A percentile compares a stretch with the other conserved stretches of the same genome.
phyloP scores from a whole-genome alignment of 2,888 invertebrate genomes.

The Neria commutata region DNA sequence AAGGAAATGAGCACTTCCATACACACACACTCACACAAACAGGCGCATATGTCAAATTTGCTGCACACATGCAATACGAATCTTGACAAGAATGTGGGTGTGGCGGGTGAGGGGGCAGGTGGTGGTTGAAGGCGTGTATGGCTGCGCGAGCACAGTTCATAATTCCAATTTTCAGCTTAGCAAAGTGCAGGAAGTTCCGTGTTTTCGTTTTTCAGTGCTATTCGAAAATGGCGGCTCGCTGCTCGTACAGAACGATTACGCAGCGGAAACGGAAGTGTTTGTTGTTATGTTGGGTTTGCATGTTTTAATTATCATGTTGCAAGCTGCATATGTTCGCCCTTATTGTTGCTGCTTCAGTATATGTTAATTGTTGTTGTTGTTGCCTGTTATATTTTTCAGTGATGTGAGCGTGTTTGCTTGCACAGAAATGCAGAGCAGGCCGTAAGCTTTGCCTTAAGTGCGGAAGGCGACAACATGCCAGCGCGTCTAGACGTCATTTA shows the following conservation, averaged over 20 bases:
- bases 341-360: no score
- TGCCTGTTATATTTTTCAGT: background rate
- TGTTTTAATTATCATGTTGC: slow-evolving; percentile 28
- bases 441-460: slow-evolving; percentile 7
- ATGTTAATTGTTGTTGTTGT: slow-evolving; percentile 11
- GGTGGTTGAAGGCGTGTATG: background rate
- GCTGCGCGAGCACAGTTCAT: slow-evolving; percentile 17
- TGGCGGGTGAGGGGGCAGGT: no score
- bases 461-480: slow-evolving; percentile 22
- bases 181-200: slow-evolving; percentile 7
- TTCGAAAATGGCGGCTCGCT: no score
- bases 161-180: slow-evolving; percentile 15
- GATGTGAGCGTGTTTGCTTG: background rate
- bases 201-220: background rate
- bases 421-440: background rate
- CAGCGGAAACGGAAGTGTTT: slow-evolving; percentile 27
- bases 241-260: no score
- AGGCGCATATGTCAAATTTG: background rate
- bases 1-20: background rate
- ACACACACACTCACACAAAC: background rate
- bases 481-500: slow-evolving; percentile 2
- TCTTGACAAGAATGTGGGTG: background rate
- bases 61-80: background rate
- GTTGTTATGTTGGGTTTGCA: slow-evolving; percentile 28
- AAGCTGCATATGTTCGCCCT: slow-evolving; percentile 13